Conservation (phyloP, 2,888 invertebrate genomes). For the Dryadula phaetusa region DNA sequence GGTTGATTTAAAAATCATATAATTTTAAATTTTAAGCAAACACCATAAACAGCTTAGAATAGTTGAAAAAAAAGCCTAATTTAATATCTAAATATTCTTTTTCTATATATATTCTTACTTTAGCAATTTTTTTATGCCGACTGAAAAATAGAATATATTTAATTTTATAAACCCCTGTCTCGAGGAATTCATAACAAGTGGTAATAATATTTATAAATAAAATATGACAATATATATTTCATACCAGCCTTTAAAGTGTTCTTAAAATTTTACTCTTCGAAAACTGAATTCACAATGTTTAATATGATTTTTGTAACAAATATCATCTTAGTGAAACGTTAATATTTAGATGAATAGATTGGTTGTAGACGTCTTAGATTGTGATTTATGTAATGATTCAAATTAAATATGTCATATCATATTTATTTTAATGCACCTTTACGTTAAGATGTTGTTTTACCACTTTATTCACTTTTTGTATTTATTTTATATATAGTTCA, state of each 20-base stretch:
- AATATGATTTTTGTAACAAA: slow-evolving; percentile 1
- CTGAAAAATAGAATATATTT: neutral
- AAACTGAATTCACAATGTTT: neutral
- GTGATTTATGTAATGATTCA: too few relatives aligned
- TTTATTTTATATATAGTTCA: too few relatives aligned
- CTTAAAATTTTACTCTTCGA: slow-evolving; percentile 18
- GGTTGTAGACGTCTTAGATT: neutral
- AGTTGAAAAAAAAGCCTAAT: neutral
- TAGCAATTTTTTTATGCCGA: neutral
- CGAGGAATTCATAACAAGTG: neutral
- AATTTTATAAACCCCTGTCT: neutral
- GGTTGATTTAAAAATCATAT: neutral
- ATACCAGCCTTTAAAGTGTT: slow-evolving; percentile 21
- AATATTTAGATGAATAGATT: neutral
- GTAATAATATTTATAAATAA: slow-evolving; percentile 8
- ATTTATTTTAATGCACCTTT: too few relatives aligned
- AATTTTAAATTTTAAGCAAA: neutral
- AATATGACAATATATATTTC: slow-evolving; percentile 14
- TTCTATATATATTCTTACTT: too few relatives aligned
- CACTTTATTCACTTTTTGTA: too few relatives aligned
- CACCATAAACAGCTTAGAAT: neutral
- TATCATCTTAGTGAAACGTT: neutral
- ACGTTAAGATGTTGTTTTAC: too few relatives aligned
- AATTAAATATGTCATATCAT: too few relatives aligned
- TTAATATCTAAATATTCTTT: neutral